Evolutionary conservation across 1,140 invertebrate genomes (phyloP).

Genomic region (Bombus ignitus): DNA sequence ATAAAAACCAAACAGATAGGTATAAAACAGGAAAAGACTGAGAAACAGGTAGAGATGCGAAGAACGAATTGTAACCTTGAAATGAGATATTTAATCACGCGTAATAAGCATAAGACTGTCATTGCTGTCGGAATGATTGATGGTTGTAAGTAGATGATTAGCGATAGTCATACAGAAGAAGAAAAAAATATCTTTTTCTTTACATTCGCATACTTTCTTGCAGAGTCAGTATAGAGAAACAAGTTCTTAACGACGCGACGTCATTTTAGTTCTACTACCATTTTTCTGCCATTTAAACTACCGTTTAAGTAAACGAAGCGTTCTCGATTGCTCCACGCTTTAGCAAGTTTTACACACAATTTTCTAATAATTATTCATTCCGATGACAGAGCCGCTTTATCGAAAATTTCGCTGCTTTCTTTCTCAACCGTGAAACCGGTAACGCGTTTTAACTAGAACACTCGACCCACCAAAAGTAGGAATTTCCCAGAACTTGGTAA

Average conservation of each 20-base stretch:
- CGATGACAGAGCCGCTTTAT: too few species aligned
- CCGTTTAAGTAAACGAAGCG: too few species aligned
- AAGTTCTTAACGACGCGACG: not conserved
- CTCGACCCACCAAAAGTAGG: too few species aligned
- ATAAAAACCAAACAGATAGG: not conserved
- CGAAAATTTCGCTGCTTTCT: too few species aligned
- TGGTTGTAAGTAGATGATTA: not conserved
- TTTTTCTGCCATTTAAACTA: not conserved
- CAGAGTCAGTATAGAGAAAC: not conserved
- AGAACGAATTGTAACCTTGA: not conserved
- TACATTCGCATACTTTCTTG: not conserved
- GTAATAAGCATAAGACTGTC: not conserved
- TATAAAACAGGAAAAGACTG: not conserved
- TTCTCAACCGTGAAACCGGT: too few species aligned
- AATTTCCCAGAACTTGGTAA: too few species aligned
- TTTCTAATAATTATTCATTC: too few species aligned
- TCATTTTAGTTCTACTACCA: not conserved
- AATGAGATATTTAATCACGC: slow-evolving; percentile 8
- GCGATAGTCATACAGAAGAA: not conserved
- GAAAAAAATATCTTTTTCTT: not conserved
- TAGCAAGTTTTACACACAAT: too few species aligned
- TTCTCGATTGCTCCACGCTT: too few species aligned
- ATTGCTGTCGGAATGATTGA: not conserved
- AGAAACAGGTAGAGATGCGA: not conserved
- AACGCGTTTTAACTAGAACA: too few species aligned